Conservation (phyloP, 2,888 invertebrate genomes). For the Acholoe squamosa region DNA sequence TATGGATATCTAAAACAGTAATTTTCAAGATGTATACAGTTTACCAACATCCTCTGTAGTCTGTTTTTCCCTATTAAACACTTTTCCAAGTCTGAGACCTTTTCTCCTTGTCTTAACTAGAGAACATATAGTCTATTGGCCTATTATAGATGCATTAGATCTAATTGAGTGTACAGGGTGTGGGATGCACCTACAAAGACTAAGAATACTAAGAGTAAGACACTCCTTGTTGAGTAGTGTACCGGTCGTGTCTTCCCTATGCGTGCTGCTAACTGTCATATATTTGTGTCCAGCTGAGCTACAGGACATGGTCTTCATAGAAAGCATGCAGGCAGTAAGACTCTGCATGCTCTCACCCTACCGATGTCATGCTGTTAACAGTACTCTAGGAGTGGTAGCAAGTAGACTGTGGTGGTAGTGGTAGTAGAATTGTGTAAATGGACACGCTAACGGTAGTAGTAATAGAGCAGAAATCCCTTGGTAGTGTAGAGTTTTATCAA, state of each 20-base stretch:
- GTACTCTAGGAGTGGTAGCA: background rate
- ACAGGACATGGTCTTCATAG: background rate
- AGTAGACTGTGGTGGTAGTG: background rate
- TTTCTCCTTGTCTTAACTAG: too few species aligned
- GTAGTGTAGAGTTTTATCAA: background rate
- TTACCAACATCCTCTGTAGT: too few species aligned
- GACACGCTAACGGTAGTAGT: background rate
- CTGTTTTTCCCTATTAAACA: too few species aligned
- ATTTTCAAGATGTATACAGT: too few species aligned
- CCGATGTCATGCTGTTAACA: background rate
- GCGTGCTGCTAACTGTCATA: background rate
- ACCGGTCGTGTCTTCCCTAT: background rate
- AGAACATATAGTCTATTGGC: background rate
- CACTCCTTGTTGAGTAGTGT: background rate
- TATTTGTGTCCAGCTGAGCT: background rate
- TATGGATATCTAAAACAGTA: too few species aligned
- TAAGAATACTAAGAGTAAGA: background rate
- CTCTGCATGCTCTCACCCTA: conserved; percentile 5
- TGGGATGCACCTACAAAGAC: background rate
- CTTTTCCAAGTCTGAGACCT: too few species aligned
- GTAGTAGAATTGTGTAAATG: background rate
- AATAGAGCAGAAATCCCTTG: background rate
- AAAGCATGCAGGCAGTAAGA: background rate
- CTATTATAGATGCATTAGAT: background rate
- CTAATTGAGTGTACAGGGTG: conserved; percentile 3